A percentile compares a stretch with the other conserved stretches of the same genome.
phyloP scores from a whole-genome alignment of 2,797 vertebrate species.

The Buceros bicornis region DNA sequence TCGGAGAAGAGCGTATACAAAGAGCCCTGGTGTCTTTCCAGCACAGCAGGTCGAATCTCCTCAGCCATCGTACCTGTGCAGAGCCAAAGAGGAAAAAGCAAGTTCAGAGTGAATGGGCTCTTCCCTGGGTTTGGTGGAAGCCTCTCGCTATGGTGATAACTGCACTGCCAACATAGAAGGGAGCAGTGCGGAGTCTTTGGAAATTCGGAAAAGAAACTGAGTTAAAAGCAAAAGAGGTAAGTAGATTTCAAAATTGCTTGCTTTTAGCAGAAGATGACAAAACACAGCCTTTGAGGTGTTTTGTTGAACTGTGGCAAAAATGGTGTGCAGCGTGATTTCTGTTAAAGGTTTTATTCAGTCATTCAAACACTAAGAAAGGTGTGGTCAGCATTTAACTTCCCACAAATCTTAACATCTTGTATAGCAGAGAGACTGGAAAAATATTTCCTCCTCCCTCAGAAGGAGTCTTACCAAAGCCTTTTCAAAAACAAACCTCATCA shows the following conservation, averaged over 20 bases:
- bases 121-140: neutral
- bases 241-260: neutral
- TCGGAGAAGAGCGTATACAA: slow-evolving; percentile 86
- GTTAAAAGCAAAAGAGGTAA: neutral
- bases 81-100: neutral
- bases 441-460: neutral
- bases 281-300: neutral
- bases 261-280: neutral
- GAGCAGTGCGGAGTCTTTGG: neutral
- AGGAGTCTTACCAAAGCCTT: neutral
- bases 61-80: slow-evolving; percentile 89
- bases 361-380: neutral
- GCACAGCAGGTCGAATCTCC: slow-evolving; percentile 81
- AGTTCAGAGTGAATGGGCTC: neutral
- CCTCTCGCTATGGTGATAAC: neutral
- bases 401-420: neutral
- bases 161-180: rapidly evolving
- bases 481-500: neutral
- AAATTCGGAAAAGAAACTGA: neutral
- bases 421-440: neutral
- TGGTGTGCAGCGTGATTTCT: neutral
- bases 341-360: neutral
- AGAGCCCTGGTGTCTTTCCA: slow-evolving; percentile 86
- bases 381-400: neutral
- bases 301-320: neutral